phyloP scores from a whole-genome alignment of 2,797 vertebrate genomes.

The Epinephelus awoara region DNA sequence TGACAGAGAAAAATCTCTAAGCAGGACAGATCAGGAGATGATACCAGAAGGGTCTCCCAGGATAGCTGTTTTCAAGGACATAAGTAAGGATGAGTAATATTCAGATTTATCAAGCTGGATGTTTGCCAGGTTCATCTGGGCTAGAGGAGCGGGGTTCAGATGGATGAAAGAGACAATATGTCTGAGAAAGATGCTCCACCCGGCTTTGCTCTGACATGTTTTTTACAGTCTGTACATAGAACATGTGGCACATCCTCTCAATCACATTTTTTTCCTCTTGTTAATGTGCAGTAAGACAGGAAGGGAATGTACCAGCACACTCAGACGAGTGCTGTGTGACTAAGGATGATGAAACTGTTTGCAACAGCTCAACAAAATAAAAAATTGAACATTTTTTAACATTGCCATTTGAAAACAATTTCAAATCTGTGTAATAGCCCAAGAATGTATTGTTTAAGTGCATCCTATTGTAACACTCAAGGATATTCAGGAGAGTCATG shows the following conservation, averaged over 20 bases:
- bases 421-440: background rate
- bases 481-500: background rate
- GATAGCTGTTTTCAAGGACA: constrained; percentile 28
- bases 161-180: constrained; percentile 43
- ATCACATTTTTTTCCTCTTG: constrained; percentile 28
- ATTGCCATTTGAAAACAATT: background rate
- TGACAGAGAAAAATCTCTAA: constrained; percentile 1
- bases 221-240: constrained; percentile 33
- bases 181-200: constrained; percentile 37
- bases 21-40: constrained; percentile 20
- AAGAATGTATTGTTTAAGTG: background rate
- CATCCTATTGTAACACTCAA: background rate
- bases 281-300: constrained; percentile 22
- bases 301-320: constrained; percentile 19
- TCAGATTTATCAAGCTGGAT: constrained; percentile 47
- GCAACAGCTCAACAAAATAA: constrained; percentile 30
- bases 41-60: constrained; percentile 17
- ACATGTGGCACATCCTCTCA: constrained; percentile 28
- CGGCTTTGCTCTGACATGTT: constrained; percentile 52
- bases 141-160: constrained; percentile 30
- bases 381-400: constrained; percentile 1
- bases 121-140: constrained; percentile 41
- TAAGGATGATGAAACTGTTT: constrained; percentile 49
- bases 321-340: constrained; percentile 4
- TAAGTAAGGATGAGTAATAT: constrained; percentile 49